These are phyloP conservation scores for Drosophila melanocephala DNA, from an alignment of 2,888 invertebrate species.

Conservation along the genomic window DNA sequence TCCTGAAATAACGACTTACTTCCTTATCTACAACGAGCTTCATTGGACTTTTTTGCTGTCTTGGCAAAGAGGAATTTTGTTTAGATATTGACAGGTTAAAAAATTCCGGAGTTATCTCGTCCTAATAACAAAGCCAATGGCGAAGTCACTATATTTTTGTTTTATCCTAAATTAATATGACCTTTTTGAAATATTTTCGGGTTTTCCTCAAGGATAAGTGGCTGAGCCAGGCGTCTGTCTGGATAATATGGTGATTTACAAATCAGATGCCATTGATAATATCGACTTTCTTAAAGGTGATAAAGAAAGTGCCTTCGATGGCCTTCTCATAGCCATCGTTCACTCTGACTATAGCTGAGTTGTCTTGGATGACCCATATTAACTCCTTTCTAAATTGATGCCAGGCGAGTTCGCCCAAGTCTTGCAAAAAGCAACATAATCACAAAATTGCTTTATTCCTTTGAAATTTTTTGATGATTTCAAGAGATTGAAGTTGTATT, in stretches of 20 bases:
- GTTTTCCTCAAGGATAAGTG: slow-evolving; percentile 3
- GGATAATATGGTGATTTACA: slow-evolving; percentile 17
- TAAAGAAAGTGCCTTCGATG: slow-evolving; percentile 62
- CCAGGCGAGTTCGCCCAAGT: slow-evolving; percentile 16
- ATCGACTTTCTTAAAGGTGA: slow-evolving; percentile 59
- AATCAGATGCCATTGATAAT: slow-evolving; percentile 49
- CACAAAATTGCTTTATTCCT: slow-evolving; percentile 6
- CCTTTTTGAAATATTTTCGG: slow-evolving; percentile 6
- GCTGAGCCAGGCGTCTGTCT: slow-evolving; percentile 27
- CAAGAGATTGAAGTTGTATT: slow-evolving; percentile 13
- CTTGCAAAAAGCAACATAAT: slow-evolving; percentile 1
- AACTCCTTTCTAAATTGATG: slow-evolving; percentile 24
- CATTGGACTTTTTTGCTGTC: background rate
- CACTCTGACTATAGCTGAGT: slow-evolving; percentile 41
- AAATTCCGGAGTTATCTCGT: slow-evolving; percentile 7
- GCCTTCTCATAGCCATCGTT: slow-evolving; percentile 49
- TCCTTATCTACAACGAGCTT: slow-evolving; percentile 18
- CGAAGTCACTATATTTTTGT: slow-evolving; percentile 1
- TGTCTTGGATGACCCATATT: slow-evolving; percentile 27
- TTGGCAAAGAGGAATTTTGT: background rate
- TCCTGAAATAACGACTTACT: slow-evolving; percentile 3
- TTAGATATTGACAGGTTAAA: background rate
- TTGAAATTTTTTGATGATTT: slow-evolving; percentile 1
- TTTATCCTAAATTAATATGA: background rate
- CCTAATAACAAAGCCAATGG: slow-evolving; percentile 7